These are phyloP conservation scores for Leucozona laternaria DNA, from an alignment of 2,888 invertebrate species.

Conservation along the genomic window DNA sequence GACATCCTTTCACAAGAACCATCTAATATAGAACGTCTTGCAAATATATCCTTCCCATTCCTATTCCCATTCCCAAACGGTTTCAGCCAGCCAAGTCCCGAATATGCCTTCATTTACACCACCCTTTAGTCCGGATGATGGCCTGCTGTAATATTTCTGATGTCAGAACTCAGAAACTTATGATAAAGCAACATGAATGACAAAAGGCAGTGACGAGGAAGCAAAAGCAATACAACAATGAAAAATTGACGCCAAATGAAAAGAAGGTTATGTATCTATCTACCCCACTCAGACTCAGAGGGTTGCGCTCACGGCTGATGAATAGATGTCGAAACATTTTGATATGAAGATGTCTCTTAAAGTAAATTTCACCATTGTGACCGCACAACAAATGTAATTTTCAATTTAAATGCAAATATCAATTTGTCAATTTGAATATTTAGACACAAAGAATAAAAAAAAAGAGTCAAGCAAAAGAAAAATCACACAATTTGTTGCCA, in stretches of 20 bases:
- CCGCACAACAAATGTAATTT: conserved; percentile 84
- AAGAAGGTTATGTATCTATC: conserved; percentile 21
- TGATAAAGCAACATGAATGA: conserved; percentile 63
- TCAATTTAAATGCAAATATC: conserved; percentile 84
- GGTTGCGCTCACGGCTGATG: conserved; percentile 43
- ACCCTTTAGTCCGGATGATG: conserved; percentile 52
- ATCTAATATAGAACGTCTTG: conserved; percentile 58
- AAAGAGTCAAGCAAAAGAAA: conserved; percentile 31
- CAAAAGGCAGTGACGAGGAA: conserved; percentile 46
- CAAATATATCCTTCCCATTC: conserved; percentile 49
- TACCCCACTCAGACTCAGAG: not conserved
- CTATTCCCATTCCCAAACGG: not conserved
- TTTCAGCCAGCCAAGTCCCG: conserved; percentile 25
- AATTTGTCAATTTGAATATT: conserved; percentile 83
- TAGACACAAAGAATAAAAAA: conserved; percentile 48
- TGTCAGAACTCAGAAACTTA: conserved; percentile 46
- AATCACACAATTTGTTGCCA: conserved; percentile 74
- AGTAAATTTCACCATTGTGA: conserved; percentile 84
- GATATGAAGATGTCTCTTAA: conserved; percentile 78
- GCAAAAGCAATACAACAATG: conserved; percentile 47
- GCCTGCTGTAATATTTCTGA: conserved; percentile 36
- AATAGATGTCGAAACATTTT: conserved; percentile 71
- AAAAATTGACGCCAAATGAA: conserved; percentile 62
- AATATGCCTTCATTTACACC: conserved; percentile 69
- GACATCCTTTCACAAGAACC: conserved; percentile 41